phyloP scores from a whole-genome alignment of 2,113 vertebrate species.

The Nycticebus coucang region DNA sequence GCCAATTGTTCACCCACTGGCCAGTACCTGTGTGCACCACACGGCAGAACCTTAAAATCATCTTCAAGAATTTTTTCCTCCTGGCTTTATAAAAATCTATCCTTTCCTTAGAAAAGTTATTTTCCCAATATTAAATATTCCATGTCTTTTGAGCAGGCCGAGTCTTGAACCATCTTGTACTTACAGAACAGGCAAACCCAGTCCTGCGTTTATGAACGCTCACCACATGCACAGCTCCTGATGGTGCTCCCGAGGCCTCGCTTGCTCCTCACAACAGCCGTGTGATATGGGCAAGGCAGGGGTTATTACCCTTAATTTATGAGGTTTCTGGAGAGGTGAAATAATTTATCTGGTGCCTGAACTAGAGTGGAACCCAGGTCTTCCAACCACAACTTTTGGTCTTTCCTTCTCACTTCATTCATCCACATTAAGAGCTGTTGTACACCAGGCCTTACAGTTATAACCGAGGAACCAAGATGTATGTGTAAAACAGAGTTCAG shows the following conservation, averaged over 20 bases:
- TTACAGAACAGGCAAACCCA: background rate
- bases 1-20: background rate
- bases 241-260: background rate
- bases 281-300: background rate
- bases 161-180: background rate
- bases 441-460: background rate
- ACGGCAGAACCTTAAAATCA: background rate
- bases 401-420: background rate
- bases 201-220: background rate
- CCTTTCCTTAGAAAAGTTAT: background rate
- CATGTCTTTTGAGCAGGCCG: background rate
- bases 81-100: background rate
- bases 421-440: background rate
- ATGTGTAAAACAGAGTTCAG: background rate
- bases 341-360: background rate
- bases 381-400: background rate
- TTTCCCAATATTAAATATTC: conserved; percentile 8
- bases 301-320: background rate
- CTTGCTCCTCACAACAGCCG: background rate
- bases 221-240: background rate
- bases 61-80: background rate
- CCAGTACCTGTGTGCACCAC: background rate
- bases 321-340: background rate
- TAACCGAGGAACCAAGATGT: background rate
- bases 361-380: background rate